Evolutionary conservation across 2,797 vertebrate species (phyloP).

Genomic region (Acrossocheilus fasciatus): DNA sequence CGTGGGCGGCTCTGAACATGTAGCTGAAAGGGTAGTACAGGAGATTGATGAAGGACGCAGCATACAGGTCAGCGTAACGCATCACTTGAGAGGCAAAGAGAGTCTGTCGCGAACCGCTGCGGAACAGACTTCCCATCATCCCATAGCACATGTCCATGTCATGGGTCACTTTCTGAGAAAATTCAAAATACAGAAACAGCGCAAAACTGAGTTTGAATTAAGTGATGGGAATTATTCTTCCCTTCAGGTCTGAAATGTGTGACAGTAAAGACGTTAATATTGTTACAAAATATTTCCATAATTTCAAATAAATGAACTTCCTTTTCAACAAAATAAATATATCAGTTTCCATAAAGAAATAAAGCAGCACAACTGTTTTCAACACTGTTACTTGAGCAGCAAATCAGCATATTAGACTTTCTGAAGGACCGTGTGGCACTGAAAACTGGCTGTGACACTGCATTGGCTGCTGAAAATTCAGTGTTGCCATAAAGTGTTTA

Average conservation of each 20-base stretch:
- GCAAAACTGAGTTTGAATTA: not conserved
- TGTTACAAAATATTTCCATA: not conserved
- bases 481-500: not conserved
- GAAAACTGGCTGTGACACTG: not conserved
- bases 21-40: conserved; percentile 92
- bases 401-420: not conserved
- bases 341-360: too few species aligned
- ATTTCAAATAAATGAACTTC: not conserved
- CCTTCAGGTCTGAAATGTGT: too few species aligned
- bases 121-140: conserved; percentile 92
- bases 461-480: not conserved
- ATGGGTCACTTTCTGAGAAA: conserved; percentile 87
- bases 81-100: conserved; percentile 90
- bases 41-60: conserved; percentile 90
- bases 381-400: not conserved
- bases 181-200: not conserved
- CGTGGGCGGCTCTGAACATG: conserved; percentile 89
- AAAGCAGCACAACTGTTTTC: too few species aligned
- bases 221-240: not conserved
- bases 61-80: conserved; percentile 89
- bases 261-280: not conserved
- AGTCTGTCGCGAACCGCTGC: conserved; percentile 86
- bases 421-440: too few species aligned
- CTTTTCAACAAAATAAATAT: too few species aligned
- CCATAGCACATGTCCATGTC: conserved; percentile 94